A percentile compares a stretch with the other conserved stretches of the same genome.
These are phyloP conservation scores for Crocuta crocuta DNA, from an alignment of 2,113 vertebrate genomes.

Conservation along the genomic window DNA sequence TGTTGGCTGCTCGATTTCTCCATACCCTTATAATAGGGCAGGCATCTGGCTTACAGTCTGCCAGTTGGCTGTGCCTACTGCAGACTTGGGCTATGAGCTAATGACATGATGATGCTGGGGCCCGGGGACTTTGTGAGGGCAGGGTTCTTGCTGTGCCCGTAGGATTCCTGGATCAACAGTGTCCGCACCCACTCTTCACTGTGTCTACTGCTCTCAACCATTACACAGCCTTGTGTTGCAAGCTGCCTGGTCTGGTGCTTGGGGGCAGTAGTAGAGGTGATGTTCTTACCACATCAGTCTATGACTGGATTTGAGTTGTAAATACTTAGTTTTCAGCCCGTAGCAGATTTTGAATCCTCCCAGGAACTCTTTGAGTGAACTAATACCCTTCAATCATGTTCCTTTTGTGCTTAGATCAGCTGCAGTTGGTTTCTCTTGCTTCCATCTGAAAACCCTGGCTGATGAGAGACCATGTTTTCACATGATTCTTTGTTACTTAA, in stretches of 20 bases:
- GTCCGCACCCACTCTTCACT: background rate
- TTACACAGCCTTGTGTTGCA: background rate
- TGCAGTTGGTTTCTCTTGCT: background rate
- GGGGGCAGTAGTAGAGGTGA: accelerated
- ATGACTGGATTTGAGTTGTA: background rate
- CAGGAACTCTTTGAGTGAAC: background rate
- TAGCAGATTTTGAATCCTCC: background rate
- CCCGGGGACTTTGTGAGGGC: background rate
- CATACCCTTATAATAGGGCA: background rate
- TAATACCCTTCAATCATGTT: background rate
- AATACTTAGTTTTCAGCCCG: background rate
- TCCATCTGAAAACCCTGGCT: background rate
- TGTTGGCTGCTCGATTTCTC: background rate
- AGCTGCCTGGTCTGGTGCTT: background rate
- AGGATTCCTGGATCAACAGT: background rate
- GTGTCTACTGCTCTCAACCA: accelerated
- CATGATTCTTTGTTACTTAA: background rate
- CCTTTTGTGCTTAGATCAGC: background rate
- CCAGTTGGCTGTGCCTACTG: accelerated
- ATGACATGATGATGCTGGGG: background rate
- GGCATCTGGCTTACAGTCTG: background rate
- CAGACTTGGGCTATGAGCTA: background rate
- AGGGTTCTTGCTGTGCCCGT: background rate
- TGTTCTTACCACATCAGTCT: background rate
- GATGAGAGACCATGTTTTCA: background rate